Evolutionary conservation across 2,888 invertebrate species (phyloP), one percentile per base, ranked within the genome.

Genomic region (Drosophila tanythrix): DNA sequence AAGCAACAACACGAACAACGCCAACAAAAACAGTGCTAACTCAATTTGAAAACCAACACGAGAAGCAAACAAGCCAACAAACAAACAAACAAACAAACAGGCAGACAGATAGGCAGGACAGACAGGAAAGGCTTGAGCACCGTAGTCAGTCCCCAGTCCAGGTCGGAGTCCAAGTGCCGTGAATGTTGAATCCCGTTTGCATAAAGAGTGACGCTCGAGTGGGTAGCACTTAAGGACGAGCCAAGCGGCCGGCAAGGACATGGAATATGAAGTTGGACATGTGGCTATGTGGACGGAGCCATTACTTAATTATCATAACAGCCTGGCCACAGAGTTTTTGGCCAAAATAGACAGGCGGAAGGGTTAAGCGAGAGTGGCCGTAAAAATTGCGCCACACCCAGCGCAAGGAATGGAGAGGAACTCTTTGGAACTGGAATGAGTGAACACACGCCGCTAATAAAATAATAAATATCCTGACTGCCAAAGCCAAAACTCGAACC

Each of bases 231-330:
- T 90, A 87, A 75, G 89, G 76, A 80, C 69, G 51, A 38, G 76
- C 58, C 70, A 52, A 35, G 67, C 61, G 57, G 57, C n/a, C 48
- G 53, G 58, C 62, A 58, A 43, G 50, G 62, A 65, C 68, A 69
- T 60, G 79, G 46, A 46, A 46, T 27, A 46, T 46, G 46, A 55
- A 38, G 40, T 50, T 64, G 43, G 52, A 67, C 72, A 61, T 73
- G 76, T 69, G 59, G 60, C 58, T 40, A 58, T 81, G 86, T 61
- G 70, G 72, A 68, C 68, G 87, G 64, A 81, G 64, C 85, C 92
- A 92, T 91, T 91, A 81, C 87, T 89, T 90, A 87, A 82, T 90
- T 89, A 90, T 82, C 88, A 90, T 88, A 89, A 79, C 90, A 90
- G 83, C 67, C 57, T 64, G 56, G 68, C 66, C 68, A 43, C 63